Evolutionary conservation across 2,888 invertebrate genomes (phyloP).

Genomic region (Xestia ashworthii): DNA sequence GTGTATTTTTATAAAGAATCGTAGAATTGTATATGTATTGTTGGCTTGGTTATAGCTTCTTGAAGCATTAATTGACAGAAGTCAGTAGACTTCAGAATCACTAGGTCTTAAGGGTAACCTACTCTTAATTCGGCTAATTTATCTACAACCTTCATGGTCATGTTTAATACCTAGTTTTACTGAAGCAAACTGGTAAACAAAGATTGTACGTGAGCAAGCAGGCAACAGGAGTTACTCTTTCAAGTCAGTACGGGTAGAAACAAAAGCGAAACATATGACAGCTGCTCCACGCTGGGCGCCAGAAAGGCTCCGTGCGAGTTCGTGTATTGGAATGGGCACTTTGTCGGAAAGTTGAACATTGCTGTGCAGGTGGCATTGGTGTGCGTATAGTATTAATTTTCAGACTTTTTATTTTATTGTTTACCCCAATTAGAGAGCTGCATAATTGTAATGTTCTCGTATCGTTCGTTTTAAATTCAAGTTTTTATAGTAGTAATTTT

Average conservation of each 20-base stretch:
- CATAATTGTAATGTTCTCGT: neutral
- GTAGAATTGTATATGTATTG: neutral
- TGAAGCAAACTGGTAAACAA: constrained; percentile 27
- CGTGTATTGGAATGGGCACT: constrained; percentile 19
- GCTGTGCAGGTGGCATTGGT: neutral
- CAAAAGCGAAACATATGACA: constrained; percentile 35
- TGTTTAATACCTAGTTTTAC: neutral
- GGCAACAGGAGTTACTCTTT: constrained; percentile 17
- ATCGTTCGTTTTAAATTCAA: neutral
- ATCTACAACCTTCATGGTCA: neutral
- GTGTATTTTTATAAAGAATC: neutral
- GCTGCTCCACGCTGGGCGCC: constrained; percentile 57
- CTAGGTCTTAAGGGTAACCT: neutral
- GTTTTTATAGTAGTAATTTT: too few species aligned
- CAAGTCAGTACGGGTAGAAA: constrained; percentile 18
- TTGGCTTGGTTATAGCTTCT: neutral
- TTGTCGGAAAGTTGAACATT: constrained; percentile 26
- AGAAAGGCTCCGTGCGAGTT: constrained; percentile 23
- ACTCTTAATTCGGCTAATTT: neutral
- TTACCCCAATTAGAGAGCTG: neutral
- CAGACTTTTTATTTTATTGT: neutral
- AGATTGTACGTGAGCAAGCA: constrained; percentile 7
- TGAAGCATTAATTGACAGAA: neutral
- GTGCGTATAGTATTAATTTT: neutral
- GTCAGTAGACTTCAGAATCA: neutral